These are phyloP conservation scores for Scomber japonicus DNA, from an alignment of 2,113 vertebrate genomes.

Conservation along the genomic window DNA sequence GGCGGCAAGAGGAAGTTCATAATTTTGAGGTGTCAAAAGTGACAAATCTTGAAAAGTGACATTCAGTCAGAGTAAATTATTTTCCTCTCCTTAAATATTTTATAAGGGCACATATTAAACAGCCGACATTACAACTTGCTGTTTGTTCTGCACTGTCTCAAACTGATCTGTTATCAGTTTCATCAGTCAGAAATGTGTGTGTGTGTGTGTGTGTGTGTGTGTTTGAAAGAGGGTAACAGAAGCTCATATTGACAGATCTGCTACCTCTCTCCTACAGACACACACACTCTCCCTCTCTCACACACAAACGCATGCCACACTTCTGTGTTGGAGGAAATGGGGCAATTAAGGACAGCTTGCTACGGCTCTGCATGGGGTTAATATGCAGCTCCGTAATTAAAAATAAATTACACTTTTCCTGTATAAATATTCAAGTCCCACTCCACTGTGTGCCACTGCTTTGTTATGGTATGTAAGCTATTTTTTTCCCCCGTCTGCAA, in stretches of 20 bases:
- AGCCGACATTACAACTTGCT: neutral
- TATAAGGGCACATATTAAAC: slow-evolving; percentile 8
- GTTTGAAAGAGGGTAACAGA: slow-evolving; percentile 65
- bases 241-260: slow-evolving; percentile 79
- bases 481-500: slow-evolving; percentile 72
- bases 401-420: slow-evolving; percentile 87
- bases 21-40: slow-evolving; percentile 35
- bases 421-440: slow-evolving; percentile 85
- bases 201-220: slow-evolving; percentile 17
- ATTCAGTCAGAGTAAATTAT: slow-evolving; percentile 15
- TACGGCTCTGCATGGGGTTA: slow-evolving; percentile 86
- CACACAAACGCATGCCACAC: slow-evolving; percentile 25
- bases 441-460: slow-evolving; percentile 72
- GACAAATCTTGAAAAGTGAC: slow-evolving; percentile 42
- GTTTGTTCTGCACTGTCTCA: slow-evolving; percentile 33
- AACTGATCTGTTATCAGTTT: slow-evolving; percentile 45
- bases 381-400: slow-evolving; percentile 86
- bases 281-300: neutral
- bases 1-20: slow-evolving; percentile 20
- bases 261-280: slow-evolving; percentile 43
- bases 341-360: slow-evolving; percentile 89
- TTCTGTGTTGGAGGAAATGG: slow-evolving; percentile 86
- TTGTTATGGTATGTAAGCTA: slow-evolving; percentile 81
- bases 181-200: slow-evolving; percentile 46
- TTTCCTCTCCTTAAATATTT: slow-evolving; percentile 42